Base-by-base conservation (phyloP, 2,797 vertebrate genomes). In the Chaetodon trifasciatus region DNA sequence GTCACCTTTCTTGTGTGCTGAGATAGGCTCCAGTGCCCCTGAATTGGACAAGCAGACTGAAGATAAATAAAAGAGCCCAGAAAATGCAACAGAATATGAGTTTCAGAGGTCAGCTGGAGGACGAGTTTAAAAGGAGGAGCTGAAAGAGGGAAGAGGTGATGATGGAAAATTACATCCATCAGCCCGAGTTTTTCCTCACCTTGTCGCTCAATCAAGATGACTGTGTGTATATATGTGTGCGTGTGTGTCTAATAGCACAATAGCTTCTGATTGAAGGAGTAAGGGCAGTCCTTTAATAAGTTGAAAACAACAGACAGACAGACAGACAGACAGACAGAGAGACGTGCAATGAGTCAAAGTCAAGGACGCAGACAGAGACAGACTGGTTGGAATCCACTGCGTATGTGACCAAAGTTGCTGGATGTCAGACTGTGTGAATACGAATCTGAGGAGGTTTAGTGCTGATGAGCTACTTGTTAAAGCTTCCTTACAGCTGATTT, bases 161-260 rank as follows among this genome's bases (percentile, higher is more conserved):
- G 88, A 86, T 87, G 70, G 68, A 73, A 87, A 88, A 91, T 88
- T 79, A 80, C 66, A 77, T 83, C 79, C 79, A 89, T 89, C 88
- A 80, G 76, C 66, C 65, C 1, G 72, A 76, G 74, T 74, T 79
- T 77, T 74, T 70, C 70, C 58, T 87, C 63, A 87, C 76, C 76
- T 67, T 82, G 78, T 84, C 42, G 4, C 35, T 83, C 83, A 56
- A 70, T 82, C 78, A 82, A 64, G 65, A 75, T 53, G 78, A 60
- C 17, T n/a, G 39, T 52, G 40, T 70, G 73, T 49, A 10, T 69
- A 40, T 60, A 21, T 78, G 60, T 17, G 62, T 81, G 65, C 49
- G 67, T 68, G 16, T 79, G 74, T 74, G 76, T 66, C 68, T 85
- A 90, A 91, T 75, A 72, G 65, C 79, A 73, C 79, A 88, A 85